Evolutionary conservation across 2,888 invertebrate species (phyloP), one percentile per base, ranked within the genome.

Genomic region (Drosophila meridionalis): DNA sequence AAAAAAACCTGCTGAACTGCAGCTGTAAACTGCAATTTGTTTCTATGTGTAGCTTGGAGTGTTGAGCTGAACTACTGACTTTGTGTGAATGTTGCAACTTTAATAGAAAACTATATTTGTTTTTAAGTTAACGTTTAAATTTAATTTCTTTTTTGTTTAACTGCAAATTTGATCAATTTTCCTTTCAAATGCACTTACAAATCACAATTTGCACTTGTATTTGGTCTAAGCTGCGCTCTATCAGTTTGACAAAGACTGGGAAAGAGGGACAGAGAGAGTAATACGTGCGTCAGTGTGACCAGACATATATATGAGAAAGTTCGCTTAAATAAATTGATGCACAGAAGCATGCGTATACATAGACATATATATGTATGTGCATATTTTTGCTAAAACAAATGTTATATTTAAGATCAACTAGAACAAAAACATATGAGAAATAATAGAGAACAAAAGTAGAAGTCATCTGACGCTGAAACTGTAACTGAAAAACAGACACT

Each of bases 381-480:
- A 34, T 50, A 61, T 38, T 73, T 74, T 75, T 75, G 74, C 76
- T 76, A 75, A 76, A 69, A 59, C 28, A 59, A 57, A 45, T 62
- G 67, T 67, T 48, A 78, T 63, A 80, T 70, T 59, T 79, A 65
- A 80, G 65, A 60, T 59, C 58, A 78, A 67, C 62, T 55, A 56
- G 60, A 57, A 65, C 9, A 30, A 66, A 71, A 59, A 75, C 59
- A 76, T 40, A 73, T 52, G 55, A 45, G 53, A 50, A 45, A 28
- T 30, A 68, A 40, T 36, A 47, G 28, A 32, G 40, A 57, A 55
- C 34, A 58, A 30, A 60, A 80, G 76, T 30, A 60, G 60, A 68
- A 53, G 60, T n/a, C 45, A 82, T 76, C 73, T 77, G 76, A 80
- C 82, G 76, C 75, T 87, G 74, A 79, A 76, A 58, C 45, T 61